Percentiles rank a stretch among this genome's conserved stretches.
Conservation (phyloP, 2,888 invertebrate species). For the Eledone cirrhosa region DNA sequence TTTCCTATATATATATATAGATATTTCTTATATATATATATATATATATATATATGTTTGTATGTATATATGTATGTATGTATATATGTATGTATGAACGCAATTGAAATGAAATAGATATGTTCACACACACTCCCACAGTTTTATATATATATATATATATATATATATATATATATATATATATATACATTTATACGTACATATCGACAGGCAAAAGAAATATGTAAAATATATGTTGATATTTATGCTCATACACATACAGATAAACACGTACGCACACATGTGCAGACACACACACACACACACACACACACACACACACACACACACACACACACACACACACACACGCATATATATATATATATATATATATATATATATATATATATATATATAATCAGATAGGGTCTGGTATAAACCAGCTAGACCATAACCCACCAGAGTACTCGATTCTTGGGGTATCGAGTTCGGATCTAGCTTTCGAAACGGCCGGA, state of each 20-base stretch:
- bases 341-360: background rate
- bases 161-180: background rate
- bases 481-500: no score
- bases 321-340: background rate
- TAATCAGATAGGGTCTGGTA: no score
- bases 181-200: background rate
- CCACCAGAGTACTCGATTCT: no score
- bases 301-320: background rate
- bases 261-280: background rate
- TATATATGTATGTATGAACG: background rate
- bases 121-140: background rate
- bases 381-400: conserved; percentile 2
- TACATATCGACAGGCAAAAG: background rate
- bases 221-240: background rate
- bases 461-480: no score
- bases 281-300: background rate
- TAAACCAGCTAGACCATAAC: no score
- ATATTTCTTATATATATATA: background rate
- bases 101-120: background rate
- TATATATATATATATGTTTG: background rate
- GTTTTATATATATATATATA: background rate
- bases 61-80: background rate
- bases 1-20: no score
- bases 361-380: background rate
- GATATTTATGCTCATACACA: background rate